Percentiles rank a stretch among this genome's conserved stretches.
Conservation (phyloP, 1,140 invertebrate species). For the Caenorhabditis briggsae region DNA sequence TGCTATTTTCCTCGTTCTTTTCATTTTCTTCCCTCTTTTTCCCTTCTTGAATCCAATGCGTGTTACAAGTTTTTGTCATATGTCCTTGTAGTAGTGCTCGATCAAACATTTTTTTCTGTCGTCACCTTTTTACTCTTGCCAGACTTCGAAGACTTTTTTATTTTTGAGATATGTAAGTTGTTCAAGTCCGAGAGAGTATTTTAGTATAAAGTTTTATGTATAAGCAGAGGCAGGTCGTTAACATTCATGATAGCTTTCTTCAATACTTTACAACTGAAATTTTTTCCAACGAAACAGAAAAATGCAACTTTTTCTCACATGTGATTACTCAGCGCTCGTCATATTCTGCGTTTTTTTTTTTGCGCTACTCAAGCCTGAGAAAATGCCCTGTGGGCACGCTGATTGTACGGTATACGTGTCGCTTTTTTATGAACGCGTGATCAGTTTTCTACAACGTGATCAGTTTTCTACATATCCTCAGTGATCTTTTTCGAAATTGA, state of each 20-base stretch:
- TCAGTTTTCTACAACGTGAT: background rate
- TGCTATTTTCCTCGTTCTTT: background rate
- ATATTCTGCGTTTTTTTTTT: background rate
- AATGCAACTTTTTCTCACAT: conserved; percentile 7
- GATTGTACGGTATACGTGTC: conserved; percentile 4
- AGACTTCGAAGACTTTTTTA: no score
- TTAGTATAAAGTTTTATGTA: no score
- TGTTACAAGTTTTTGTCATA: no score
- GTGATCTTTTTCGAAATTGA: background rate
- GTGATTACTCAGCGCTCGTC: conserved; percentile 13
- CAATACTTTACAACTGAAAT: background rate
- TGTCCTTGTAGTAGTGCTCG: no score
- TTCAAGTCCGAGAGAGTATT: no score
- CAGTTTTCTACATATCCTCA: background rate
- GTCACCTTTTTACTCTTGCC: no score
- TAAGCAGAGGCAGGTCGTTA: no score
- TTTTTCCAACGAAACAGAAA: background rate
- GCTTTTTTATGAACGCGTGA: background rate
- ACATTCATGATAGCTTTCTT: no score
- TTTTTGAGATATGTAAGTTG: no score
- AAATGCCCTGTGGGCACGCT: conserved; percentile 12
- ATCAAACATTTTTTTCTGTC: no score
- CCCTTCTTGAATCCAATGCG: background rate
- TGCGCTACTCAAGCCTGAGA: conserved; percentile 14
- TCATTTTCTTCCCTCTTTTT: background rate